Evolutionary conservation across 2,888 invertebrate species (phyloP), one percentile per base, ranked within the genome.

Genomic region (Eugnorisma glareosa): DNA sequence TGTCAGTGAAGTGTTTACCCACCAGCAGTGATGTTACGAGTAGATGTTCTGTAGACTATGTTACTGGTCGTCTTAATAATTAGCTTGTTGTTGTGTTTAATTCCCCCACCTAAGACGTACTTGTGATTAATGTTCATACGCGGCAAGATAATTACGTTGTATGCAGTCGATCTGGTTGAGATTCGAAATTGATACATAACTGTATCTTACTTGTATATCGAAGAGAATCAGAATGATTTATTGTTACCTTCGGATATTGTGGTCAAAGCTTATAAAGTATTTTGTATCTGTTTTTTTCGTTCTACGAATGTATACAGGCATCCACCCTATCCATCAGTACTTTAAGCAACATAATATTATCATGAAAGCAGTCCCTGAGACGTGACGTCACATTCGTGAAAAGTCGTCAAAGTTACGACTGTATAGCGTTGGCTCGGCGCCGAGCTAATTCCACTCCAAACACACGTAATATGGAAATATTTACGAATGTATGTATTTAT

Each of bases 401-500:
- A 35, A 15, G 31, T 31, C 40, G 35, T 13, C 73, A 67, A 35
- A 37, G 2, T 31, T 28, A 67, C 43, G n/a, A 45, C n/a, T 40
- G 4, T n/a, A 35, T 61, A 48, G 57, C 35, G 68, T 67, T 72
- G 85, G 75, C 79, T 61, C 64, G 15, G 24, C 67, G 79, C 79
- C 72, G 48, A 79, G 51, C 71, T 80, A 77, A 75, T 72, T 83
- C n/a, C 61, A 67, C 80, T 83, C 68, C 69, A 61, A 66, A 74
- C 37, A 73, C 51, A 63, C 69, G 40, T 64, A 77, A 28, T 67
- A 77, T 77, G 67, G 63, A 67, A 73, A 74, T 79, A 66, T 63
- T 70, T 70, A 54, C 48, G n/a, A 61, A 24, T 71, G 48, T 54
- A 13, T 45, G 45, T 73, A 63, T 31, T n/a, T 51, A 45, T n/a